Conservation (phyloP, 1,140 invertebrate species). For the Drosophila albomicans region DNA sequence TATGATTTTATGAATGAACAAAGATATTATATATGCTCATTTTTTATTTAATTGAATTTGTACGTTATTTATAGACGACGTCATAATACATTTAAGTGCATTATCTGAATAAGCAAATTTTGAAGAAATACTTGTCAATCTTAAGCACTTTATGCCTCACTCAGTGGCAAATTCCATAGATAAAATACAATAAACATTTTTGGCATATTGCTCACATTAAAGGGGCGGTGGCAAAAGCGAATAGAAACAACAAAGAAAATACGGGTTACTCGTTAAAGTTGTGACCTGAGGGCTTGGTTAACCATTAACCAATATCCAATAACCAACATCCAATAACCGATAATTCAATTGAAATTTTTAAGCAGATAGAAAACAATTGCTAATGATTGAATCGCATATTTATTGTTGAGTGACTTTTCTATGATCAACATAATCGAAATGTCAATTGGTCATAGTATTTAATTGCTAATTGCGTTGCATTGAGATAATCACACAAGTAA, state of each 20-base stretch:
- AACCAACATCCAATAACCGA: conserved; percentile 44
- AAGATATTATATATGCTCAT: no score
- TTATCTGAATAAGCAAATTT: not conserved
- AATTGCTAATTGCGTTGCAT: conserved; percentile 74
- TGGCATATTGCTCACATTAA: conserved; percentile 21
- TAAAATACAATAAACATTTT: conserved; percentile 3
- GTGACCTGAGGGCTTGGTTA: conserved; percentile 76
- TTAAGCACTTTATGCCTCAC: not conserved
- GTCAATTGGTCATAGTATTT: conserved; percentile 66
- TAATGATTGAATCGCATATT: conserved; percentile 72
- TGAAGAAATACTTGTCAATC: not conserved
- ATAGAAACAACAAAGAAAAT: conserved; percentile 41
- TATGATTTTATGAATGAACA: no score
- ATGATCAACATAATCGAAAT: conserved; percentile 48
- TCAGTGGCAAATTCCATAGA: conserved; percentile 26
- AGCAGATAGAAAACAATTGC: conserved; percentile 54
- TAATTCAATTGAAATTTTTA: conserved; percentile 71
- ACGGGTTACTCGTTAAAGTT: conserved; percentile 62
- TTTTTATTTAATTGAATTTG: no score
- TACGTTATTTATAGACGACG: not conserved
- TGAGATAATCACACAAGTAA: conserved; percentile 41
- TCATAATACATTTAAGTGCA: not conserved
- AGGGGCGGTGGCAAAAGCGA: conserved; percentile 51
- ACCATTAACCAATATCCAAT: conserved; percentile 27
- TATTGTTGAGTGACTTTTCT: conserved; percentile 33